These are phyloP conservation scores for Tenualosa thibaudeaui DNA, from an alignment of 2,797 vertebrate genomes.

Conservation along the genomic window DNA sequence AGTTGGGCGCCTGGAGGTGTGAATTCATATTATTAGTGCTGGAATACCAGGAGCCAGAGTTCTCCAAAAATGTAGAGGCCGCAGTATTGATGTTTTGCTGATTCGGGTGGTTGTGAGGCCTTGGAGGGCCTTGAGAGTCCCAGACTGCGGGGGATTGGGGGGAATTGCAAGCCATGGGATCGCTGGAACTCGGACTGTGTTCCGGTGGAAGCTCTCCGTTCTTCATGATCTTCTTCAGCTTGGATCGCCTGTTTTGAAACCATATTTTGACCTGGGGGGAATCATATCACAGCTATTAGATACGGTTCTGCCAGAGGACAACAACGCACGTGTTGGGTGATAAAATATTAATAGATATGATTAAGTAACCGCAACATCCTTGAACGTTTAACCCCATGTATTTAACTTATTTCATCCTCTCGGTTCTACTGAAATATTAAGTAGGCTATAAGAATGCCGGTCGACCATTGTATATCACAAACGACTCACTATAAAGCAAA, in stretches of 20 bases:
- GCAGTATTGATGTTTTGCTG: conserved; percentile 85
- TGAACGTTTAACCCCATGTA: neutral
- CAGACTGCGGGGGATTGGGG: conserved; percentile 96
- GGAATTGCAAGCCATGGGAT: conserved; percentile 99
- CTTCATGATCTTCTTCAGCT: conserved; percentile 99
- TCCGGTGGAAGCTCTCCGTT: conserved; percentile 96
- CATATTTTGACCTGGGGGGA: conserved; percentile 92
- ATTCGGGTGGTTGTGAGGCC: conserved; percentile 89
- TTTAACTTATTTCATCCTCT: neutral
- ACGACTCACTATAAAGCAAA: neutral
- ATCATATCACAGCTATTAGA: conserved; percentile 12
- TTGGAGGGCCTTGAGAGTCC: conserved; percentile 91
- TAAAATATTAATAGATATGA: conserved; percentile 1
- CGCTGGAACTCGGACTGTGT: conserved; percentile 98
- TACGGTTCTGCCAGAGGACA: neutral
- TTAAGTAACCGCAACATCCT: neutral
- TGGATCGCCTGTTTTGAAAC: conserved; percentile 99
- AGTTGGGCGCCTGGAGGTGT: conserved; percentile 89
- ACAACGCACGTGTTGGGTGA: neutral
- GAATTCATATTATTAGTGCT: conserved; percentile 80
- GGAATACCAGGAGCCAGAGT: conserved; percentile 89
- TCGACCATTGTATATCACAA: neutral
- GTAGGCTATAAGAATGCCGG: too few relatives aligned
- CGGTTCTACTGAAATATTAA: neutral
- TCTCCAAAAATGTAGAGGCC: conserved; percentile 93